Evolutionary conservation across 2,888 invertebrate genomes (phyloP), one percentile per base, ranked within the genome.

Genomic region (Andrena fulva): DNA sequence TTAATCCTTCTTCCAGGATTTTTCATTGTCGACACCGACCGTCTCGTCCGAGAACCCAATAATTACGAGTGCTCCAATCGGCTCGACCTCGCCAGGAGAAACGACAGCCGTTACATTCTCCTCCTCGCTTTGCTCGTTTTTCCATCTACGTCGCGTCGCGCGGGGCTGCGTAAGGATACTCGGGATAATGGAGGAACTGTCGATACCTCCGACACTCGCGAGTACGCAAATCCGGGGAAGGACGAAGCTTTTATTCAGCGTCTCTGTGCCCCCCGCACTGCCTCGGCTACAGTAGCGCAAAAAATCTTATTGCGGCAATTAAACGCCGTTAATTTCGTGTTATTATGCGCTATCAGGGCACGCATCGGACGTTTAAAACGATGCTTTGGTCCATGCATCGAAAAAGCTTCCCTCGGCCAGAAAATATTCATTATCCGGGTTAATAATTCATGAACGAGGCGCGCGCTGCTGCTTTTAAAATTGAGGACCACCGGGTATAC

Each of bases 11-110:
- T 81, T 66, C 69, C 63, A 71, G 80, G 63, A 89, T 89, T 90
- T 89, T 91, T 91, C 88, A 87, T 87, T 87, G 87, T 87, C 89
- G 87, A 84, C 87, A 84, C 73, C 84, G 85, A 79, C 48, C 83
- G 85, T 76, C 77, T 50, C 83, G 79, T 73, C 76, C 76, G 70
- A 66, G 20, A 80, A 85, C 84, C 74, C 84, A 87, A 83, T 89
- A 90, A 91, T 91, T 91, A 91, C 84, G 76, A 62, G 79, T 76
- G 52, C 77, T 80, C 24, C 87, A 87, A 90, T 90, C 89, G 84
- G 56, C 82, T 85, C 87, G 84, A 78, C 85, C 81, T 81, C 85
- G 80, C 77, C 64, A 71, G 62, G 24, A 62, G 60, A 84, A 82
- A 80, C 82, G 85, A 84, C 77, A 82, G 80, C 31, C 82, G 73